phyloP scores from a whole-genome alignment of 2,888 invertebrate species.

The Stomorhina lunata region DNA sequence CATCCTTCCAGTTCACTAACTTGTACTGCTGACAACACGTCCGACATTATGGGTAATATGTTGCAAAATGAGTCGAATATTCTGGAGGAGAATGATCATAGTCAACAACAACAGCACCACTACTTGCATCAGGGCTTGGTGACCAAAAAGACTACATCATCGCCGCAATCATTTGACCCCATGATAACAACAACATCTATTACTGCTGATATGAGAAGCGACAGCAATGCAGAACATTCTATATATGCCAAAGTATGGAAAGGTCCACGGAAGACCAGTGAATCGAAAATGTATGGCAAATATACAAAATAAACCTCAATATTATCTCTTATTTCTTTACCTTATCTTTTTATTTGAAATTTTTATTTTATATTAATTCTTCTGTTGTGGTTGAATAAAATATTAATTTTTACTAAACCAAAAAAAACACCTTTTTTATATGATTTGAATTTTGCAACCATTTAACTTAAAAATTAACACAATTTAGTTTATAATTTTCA shows the following conservation, averaged over 20 bases:
- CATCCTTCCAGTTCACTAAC: conserved; percentile 73
- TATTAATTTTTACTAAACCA: conserved; percentile 39
- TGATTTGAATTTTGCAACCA: conserved; percentile 7
- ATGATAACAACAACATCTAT: conserved; percentile 63
- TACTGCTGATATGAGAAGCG: conserved; percentile 68
- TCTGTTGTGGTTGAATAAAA: conserved; percentile 21
- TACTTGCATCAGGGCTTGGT: conserved; percentile 13
- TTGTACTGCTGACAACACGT: conserved; percentile 42
- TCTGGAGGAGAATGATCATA: conserved; percentile 71
- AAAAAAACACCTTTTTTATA: neutral
- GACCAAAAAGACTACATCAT: conserved; percentile 52
- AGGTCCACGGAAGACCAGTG: conserved; percentile 79
- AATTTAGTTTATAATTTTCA: conserved; percentile 53
- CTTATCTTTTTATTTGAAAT: conserved; percentile 1
- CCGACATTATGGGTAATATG: conserved; percentile 66
- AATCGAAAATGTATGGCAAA: conserved; percentile 79
- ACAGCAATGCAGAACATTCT: conserved; percentile 75
- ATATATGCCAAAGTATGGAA: conserved; percentile 80
- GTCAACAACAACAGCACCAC: conserved; percentile 18
- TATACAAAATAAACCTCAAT: neutral
- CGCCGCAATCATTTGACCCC: conserved; percentile 55
- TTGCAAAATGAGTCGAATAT: conserved; percentile 59
- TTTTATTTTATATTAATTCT: conserved; percentile 24
- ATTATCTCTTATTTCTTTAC: neutral
- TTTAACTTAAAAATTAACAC: conserved; percentile 29